These are phyloP conservation scores for Amphibalanus amphitrite DNA, from an alignment of 1,140 invertebrate genomes.

Conservation along the genomic window DNA sequence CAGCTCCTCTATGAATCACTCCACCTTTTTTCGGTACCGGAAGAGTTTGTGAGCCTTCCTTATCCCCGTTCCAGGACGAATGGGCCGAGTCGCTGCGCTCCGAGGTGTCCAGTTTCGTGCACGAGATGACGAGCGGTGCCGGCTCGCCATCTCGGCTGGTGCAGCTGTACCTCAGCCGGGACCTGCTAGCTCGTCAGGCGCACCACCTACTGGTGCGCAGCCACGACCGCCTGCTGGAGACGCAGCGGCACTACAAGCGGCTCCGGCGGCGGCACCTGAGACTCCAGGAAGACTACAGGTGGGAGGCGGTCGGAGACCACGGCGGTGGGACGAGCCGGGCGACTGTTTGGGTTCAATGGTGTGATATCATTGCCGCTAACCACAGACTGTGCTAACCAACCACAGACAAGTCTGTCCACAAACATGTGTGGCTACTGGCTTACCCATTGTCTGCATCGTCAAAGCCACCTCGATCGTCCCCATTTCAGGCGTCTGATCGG, in stretches of 20 bases:
- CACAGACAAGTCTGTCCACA: too few species aligned
- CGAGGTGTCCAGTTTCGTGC: constrained; percentile 26
- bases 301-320: background rate
- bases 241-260: constrained; percentile 8
- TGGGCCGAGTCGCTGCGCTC: constrained; percentile 27
- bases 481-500: constrained; percentile 16
- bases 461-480: too few species aligned
- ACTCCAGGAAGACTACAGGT: constrained; percentile 28
- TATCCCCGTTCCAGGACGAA: constrained; percentile 20
- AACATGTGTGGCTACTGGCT: too few species aligned
- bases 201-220: constrained; percentile 8
- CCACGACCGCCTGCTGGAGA: constrained; percentile 14
- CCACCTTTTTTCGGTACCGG: too few species aligned
- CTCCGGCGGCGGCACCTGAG: constrained; percentile 13
- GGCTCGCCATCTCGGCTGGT: background rate
- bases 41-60: too few species aligned
- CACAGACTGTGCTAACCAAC: too few species aligned
- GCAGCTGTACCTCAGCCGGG: background rate
- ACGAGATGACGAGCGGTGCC: constrained; percentile 2
- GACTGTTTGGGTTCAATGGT: background rate
- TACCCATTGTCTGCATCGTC: too few species aligned
- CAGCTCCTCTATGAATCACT: too few species aligned
- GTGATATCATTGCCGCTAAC: background rate
- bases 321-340: too few species aligned
- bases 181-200: background rate